Percentiles rank a stretch among this genome's conserved stretches.
Conservation (phyloP, 2,888 invertebrate genomes). For the Dryococelus australis region DNA sequence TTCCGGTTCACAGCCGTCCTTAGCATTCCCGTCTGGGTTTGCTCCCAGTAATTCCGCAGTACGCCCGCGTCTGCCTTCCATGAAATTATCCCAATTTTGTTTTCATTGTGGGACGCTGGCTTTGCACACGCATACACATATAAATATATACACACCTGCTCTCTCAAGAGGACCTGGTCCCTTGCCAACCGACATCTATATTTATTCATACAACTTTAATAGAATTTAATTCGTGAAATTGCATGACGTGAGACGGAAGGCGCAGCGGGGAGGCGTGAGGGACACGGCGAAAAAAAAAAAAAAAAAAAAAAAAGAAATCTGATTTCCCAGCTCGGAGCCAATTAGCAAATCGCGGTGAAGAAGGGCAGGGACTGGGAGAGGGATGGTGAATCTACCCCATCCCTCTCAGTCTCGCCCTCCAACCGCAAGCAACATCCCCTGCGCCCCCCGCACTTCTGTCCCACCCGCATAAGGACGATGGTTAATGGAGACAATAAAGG, state of each 20-base stretch:
- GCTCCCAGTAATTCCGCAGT: not conserved
- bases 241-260: slow-evolving; percentile 16
- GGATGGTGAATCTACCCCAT: not conserved
- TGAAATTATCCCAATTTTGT: not conserved
- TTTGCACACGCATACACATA: not conserved
- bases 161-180: not conserved
- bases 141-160: not conserved
- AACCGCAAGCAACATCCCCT: not conserved
- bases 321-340: slow-evolving; percentile 16
- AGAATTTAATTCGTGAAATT: slow-evolving; percentile 10
- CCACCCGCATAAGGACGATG: not conserved
- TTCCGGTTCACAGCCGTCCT: not conserved
- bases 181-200: not conserved
- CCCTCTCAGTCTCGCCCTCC: not conserved
- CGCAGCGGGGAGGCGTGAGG: not conserved
- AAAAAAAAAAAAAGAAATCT: not conserved
- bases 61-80: not conserved
- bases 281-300: not conserved
- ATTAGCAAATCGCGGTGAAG: not conserved
- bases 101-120: not conserved
- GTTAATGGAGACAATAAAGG: slow-evolving; percentile 3
- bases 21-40: not conserved
- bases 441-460: not conserved
- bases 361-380: not conserved
- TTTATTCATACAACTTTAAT: slow-evolving; percentile 16